These are phyloP conservation scores for Drosophila dives DNA, from an alignment of 2,888 invertebrate genomes.

Conservation along the genomic window DNA sequence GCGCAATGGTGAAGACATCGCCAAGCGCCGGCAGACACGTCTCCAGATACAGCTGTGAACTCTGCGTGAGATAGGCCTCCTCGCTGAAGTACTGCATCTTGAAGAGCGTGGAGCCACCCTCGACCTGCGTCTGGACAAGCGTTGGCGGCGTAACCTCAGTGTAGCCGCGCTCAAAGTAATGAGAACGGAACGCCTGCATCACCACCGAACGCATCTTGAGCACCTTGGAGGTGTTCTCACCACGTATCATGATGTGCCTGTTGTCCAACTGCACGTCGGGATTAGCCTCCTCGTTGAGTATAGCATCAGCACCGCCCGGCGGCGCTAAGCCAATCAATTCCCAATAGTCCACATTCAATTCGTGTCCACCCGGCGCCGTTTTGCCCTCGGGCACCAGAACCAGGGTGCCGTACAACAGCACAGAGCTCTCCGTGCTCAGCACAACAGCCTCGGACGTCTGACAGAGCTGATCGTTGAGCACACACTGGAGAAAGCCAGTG, in stretches of 20 bases:
- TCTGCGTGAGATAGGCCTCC: conserved; percentile 97
- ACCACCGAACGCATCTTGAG: conserved; percentile 94
- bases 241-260: conserved; percentile 98
- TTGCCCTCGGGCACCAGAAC: conserved; percentile 96
- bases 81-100: conserved; percentile 91
- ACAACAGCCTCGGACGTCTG: conserved; percentile 96
- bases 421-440: conserved; percentile 95
- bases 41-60: conserved; percentile 98
- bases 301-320: conserved; percentile 98
- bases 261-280: conserved; percentile 99
- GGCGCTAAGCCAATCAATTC: conserved; percentile 95
- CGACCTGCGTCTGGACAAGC: conserved; percentile 99
- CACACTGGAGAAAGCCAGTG: conserved; percentile 96
- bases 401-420: conserved; percentile 93
- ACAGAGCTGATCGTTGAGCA: conserved; percentile 93
- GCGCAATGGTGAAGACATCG: conserved; percentile 98
- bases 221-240: conserved; percentile 98
- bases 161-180: conserved; percentile 92
- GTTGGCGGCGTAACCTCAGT: conserved; percentile 98
- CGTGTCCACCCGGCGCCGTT: conserved; percentile 93
- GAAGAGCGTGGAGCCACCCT: conserved; percentile 99
- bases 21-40: conserved; percentile 97
- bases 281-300: conserved; percentile 98
- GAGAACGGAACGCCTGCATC: conserved; percentile 92
- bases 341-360: conserved; percentile 97